Evolutionary conservation across 2,888 invertebrate genomes (phyloP).

Genomic region (Eupithecia inturbata): DNA sequence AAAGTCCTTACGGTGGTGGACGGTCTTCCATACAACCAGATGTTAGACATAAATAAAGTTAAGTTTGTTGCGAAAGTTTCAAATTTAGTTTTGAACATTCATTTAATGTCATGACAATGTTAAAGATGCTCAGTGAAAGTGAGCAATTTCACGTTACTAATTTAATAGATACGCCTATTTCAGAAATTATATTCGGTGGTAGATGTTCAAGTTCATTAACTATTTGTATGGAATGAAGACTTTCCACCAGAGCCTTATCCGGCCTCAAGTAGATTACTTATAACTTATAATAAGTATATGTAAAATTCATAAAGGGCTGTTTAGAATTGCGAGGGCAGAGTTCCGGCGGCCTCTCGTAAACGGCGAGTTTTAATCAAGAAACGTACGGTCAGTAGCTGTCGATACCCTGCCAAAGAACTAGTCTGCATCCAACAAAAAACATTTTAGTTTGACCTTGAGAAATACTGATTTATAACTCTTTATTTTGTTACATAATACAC

Average conservation of each 20-base stretch:
- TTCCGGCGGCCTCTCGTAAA: constrained; percentile 45
- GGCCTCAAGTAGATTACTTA: constrained; percentile 45
- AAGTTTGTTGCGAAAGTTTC: not conserved
- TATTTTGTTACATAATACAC: no score
- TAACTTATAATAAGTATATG: constrained; percentile 50
- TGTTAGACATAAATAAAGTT: not conserved
- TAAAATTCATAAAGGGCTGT: constrained; percentile 50
- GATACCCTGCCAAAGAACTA: not conserved
- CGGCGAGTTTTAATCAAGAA: constrained; percentile 53
- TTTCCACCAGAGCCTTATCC: constrained; percentile 35
- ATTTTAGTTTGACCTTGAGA: no score
- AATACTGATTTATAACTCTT: no score
- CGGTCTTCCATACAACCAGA: not conserved
- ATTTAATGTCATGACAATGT: no score
- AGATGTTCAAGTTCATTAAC: not conserved
- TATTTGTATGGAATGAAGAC: not conserved
- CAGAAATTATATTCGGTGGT: not conserved
- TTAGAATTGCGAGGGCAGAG: constrained; percentile 42
- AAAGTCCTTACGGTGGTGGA: constrained; percentile 20
- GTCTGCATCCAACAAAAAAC: no score
- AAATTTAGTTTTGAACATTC: no score
- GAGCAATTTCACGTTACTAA: not conserved
- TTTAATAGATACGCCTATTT: not conserved
- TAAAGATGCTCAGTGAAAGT: no score
- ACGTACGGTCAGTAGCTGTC: constrained; percentile 41